Base-by-base conservation (phyloP, 1,140 invertebrate species). In the Diachasma alloeum region DNA sequence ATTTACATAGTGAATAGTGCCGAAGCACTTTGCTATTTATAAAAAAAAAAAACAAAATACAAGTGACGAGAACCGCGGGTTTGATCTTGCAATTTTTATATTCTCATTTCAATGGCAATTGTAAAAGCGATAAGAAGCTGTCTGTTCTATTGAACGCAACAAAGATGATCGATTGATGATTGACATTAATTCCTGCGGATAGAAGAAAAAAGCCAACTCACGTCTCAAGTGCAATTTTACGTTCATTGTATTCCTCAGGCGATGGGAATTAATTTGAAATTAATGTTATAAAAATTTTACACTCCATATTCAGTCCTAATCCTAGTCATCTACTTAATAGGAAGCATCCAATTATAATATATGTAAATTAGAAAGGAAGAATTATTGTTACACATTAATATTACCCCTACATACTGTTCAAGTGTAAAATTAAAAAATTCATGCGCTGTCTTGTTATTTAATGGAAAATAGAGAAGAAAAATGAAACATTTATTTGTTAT, bases 311-410 rank as follows among this genome's bases (percentile, higher is more conserved):
- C 31, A 63, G 48, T 73, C 72, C 37, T 44, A 63, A 63, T 63
- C 31, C 74, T 75, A 75, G 74, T 75, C 74, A 75, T 75, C 69
- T 19, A 37, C 26, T 17, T 19, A 26, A 37, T 68, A 68, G 17
- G 13, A 68, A 13, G 66, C 66, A 68, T 68, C 8, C 13, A 37
- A 2, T 31, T 68, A 66, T 17, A 39, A 37, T 68, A 37, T 68
- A 68, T 68, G 36, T 68, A 39, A 63, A 63, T 63, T 68, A 68
- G 66, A 39, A 39, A 68, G 4, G 31, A 68, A 37, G 13, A 68
- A 39, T 37, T 48, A 71, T 71, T 71, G 69, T 71, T 71, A 68
- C 31, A 56, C 24, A 37, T 68, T 46, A 66, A 68, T 68, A 59
- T 39, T 46, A 75, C 26, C 48, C 22, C 22, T 26, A 67, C 22